These are phyloP conservation scores for Dipodomys stephensi DNA, from an alignment of 2,113 vertebrate genomes.

Conservation along the genomic window DNA sequence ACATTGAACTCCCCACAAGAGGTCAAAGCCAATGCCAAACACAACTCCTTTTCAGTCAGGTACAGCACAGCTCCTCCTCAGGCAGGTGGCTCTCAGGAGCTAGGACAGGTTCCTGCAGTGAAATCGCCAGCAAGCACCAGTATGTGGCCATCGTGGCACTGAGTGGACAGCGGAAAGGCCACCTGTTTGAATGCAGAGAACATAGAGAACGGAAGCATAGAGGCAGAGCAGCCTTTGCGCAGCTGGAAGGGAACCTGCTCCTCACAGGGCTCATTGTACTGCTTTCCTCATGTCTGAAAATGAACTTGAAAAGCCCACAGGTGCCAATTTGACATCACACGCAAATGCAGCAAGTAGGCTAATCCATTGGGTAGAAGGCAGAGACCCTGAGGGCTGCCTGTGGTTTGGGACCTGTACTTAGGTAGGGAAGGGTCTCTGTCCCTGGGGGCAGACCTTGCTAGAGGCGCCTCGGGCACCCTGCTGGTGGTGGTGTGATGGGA, in stretches of 20 bases:
- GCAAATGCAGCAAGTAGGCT: not conserved
- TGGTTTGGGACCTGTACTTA: not conserved
- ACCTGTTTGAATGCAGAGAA: too few species aligned
- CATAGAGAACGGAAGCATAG: not conserved
- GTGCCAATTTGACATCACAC: accelerated
- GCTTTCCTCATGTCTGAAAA: accelerated
- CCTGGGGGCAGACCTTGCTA: not conserved
- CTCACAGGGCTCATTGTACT: accelerated
- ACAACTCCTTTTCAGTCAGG: too few species aligned
- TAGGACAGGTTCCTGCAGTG: too few species aligned
- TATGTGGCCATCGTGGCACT: not conserved
- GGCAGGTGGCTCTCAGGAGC: too few species aligned
- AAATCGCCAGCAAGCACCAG: too few species aligned
- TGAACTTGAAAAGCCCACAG: accelerated
- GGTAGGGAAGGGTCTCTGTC: not conserved
- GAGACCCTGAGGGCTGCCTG: accelerated
- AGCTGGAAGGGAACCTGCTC: accelerated
- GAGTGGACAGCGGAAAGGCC: accelerated
- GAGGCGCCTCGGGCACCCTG: not conserved
- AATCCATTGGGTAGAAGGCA: not conserved
- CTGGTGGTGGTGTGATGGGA: not conserved
- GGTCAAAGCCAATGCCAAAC: too few species aligned
- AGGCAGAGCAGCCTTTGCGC: not conserved
- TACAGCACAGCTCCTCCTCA: too few species aligned
- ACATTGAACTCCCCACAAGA: too few species aligned